These are phyloP conservation scores for Amyelois transitella DNA, from an alignment of 1,140 invertebrate genomes.

Conservation along the genomic window DNA sequence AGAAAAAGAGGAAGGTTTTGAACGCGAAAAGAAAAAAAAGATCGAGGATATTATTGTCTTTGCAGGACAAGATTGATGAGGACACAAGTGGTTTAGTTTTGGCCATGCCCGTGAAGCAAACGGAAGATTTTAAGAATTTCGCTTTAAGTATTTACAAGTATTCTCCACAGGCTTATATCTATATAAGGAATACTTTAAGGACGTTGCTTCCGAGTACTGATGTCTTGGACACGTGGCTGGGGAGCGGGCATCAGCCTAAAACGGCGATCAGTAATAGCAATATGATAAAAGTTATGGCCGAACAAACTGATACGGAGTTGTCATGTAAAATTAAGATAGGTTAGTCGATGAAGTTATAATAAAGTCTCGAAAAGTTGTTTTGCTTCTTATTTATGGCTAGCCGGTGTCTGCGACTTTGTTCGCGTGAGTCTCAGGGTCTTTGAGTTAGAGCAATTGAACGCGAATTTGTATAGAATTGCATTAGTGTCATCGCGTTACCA, in stretches of 20 bases:
- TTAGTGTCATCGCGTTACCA: no score
- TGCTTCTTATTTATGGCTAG: no score
- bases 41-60: conserved; percentile 50
- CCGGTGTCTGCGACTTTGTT: no score
- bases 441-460: no score
- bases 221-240: conserved; percentile 52
- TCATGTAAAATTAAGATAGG: conserved; percentile 57
- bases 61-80: conserved; percentile 66
- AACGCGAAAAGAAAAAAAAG: conserved; percentile 59
- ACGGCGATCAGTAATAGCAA: conserved; percentile 45
- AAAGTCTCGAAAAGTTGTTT: no score
- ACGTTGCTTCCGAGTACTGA: conserved; percentile 61
- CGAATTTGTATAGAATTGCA: no score
- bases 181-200: conserved; percentile 60
- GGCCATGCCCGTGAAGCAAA: conserved; percentile 61
- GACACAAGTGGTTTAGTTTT: conserved; percentile 58
- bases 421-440: no score
- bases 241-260: conserved; percentile 49
- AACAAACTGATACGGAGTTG: conserved; percentile 54
- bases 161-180: conserved; percentile 64
- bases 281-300: conserved; percentile 51
- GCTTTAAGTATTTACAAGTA: conserved; percentile 65
- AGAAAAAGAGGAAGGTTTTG: conserved; percentile 53
- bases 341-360: no score
- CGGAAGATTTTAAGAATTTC: conserved; percentile 64